Conservation (phyloP, 2,113 vertebrate species). For the Catagonus wagneri region DNA sequence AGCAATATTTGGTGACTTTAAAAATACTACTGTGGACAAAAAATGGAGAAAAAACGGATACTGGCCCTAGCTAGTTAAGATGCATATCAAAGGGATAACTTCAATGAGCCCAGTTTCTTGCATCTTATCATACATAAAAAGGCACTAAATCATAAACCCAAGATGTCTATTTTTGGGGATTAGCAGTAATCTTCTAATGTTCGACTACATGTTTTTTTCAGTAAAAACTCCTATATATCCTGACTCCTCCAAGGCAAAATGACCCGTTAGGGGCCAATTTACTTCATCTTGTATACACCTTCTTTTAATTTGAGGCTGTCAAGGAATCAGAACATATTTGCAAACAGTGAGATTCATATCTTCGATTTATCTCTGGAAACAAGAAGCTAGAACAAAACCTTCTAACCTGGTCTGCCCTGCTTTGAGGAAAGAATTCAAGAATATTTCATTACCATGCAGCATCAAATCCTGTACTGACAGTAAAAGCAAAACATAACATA, state of each 20-base stretch:
- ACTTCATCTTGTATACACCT: not conserved
- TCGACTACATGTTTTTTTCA: not conserved
- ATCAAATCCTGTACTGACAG: slow-evolving; percentile 40
- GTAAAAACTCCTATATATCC: not conserved
- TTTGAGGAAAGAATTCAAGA: slow-evolving; percentile 34
- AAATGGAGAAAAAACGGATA: not conserved
- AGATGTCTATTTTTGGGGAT: not conserved
- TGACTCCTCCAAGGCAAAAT: not conserved
- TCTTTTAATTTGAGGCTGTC: slow-evolving; percentile 41
- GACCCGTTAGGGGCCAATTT: not conserved
- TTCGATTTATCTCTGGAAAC: slow-evolving; percentile 65
- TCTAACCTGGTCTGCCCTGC: slow-evolving; percentile 59
- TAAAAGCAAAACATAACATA: slow-evolving; percentile 55
- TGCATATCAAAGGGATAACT: not conserved
- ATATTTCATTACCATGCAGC: slow-evolving; percentile 61
- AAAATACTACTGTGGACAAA: not conserved
- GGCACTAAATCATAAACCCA: not conserved
- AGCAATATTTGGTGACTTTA: not conserved
- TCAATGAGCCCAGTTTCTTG: not conserved
- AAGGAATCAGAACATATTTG: not conserved
- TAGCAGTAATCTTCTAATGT: not conserved
- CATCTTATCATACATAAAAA: not conserved
- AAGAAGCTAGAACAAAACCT: slow-evolving; percentile 17
- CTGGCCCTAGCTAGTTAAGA: not conserved
- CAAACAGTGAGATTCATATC: not conserved